These are phyloP conservation scores for Ctenomys sociabilis DNA, from an alignment of 2,113 vertebrate genomes.

Conservation along the genomic window DNA sequence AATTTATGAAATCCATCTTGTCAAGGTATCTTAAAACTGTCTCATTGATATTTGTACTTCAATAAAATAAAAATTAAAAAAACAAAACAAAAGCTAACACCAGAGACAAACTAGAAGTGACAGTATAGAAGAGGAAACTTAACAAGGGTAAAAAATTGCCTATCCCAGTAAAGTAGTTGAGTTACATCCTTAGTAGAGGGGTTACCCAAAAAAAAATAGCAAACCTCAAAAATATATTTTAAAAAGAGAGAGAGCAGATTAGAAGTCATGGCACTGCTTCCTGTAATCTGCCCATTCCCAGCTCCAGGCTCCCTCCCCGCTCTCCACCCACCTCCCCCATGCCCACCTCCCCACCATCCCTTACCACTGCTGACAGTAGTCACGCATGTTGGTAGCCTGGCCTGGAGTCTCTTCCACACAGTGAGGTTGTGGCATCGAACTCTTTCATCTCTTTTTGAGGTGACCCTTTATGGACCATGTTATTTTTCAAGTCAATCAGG, in stretches of 20 bases:
- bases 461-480: neutral
- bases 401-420: neutral
- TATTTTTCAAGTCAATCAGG: neutral
- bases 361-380: neutral
- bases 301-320: neutral
- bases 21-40: too few species aligned
- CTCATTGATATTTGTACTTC: too few species aligned
- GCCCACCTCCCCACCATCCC: neutral
- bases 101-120: constrained; percentile 52
- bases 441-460: constrained; percentile 20
- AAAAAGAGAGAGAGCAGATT: neutral
- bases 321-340: neutral
- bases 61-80: too few species aligned
- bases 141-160: neutral
- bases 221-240: neutral
- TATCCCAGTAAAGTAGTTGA: neutral
- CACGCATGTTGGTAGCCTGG: neutral
- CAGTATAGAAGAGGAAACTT: neutral
- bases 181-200: neutral
- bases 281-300: neutral
- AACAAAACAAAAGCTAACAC: neutral
- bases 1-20: too few species aligned
- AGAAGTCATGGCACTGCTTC: neutral
- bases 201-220: constrained; percentile 21
- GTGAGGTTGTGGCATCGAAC: neutral